A percentile compares a stretch with the other conserved stretches of the same genome.
Evolutionary conservation across 2,888 invertebrate genomes (phyloP).

Genomic region (Acanthoscelides obtectus): DNA sequence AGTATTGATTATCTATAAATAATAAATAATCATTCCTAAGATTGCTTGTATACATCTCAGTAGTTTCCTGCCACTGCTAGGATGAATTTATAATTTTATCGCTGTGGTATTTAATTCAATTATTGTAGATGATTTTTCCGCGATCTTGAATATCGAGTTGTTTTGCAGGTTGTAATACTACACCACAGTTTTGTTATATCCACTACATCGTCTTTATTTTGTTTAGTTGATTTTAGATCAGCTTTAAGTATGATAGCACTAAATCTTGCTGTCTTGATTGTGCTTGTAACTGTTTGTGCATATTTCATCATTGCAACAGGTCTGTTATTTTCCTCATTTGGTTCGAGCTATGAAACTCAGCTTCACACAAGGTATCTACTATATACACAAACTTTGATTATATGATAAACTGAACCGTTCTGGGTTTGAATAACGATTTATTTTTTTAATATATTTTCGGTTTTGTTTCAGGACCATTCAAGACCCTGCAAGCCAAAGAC

Average conservation of each 20-base stretch:
- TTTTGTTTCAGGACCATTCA: constrained; percentile 78
- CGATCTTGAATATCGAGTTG: not conserved
- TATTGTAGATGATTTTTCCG: not conserved
- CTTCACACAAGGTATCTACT: not conserved
- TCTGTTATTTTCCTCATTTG: not conserved
- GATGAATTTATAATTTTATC: not conserved
- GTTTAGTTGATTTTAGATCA: not conserved
- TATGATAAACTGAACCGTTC: too few species aligned
- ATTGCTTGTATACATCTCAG: too few species aligned
- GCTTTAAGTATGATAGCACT: not conserved
- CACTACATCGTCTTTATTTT: not conserved
- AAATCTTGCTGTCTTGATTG: not conserved
- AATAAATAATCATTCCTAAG: too few species aligned
- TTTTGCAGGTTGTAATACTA: not conserved
- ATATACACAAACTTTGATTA: too few species aligned
- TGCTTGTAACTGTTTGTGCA: not conserved
- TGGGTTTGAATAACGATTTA: too few species aligned
- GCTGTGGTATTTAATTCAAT: not conserved
- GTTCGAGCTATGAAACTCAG: not conserved
- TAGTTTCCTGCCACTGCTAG: not conserved
- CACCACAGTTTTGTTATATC: too few species aligned
- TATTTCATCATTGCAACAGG: not conserved
- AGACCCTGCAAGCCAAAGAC: constrained; percentile 92
- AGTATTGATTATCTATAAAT: too few species aligned
- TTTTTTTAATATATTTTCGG: too few species aligned